These are phyloP conservation scores for Chrysogorgia sp. DNA, from an alignment of 92 coral and sea anemone genomes.

Conservation along the genomic window DNA sequence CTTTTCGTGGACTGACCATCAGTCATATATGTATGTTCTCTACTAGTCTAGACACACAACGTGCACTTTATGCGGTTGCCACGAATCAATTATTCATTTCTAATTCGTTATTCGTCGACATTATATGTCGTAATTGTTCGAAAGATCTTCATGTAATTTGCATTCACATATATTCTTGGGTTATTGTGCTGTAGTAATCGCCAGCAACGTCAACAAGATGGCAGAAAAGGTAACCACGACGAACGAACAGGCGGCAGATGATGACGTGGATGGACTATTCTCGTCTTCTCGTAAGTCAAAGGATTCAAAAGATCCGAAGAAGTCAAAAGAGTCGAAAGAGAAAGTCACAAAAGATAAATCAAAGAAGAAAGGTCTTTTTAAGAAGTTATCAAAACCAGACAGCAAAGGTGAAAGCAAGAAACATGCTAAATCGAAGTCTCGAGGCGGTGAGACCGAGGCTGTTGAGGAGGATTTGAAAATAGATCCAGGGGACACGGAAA, in stretches of 20 bases:
- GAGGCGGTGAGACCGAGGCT: conserved; percentile 15
- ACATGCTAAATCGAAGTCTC: conserved; percentile 11
- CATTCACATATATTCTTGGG: neutral
- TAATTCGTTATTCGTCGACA: too few relatives aligned
- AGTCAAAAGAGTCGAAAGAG: neutral
- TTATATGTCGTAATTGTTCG: too few relatives aligned
- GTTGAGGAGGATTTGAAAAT: neutral
- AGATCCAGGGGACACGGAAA: neutral
- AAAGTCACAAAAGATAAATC: neutral
- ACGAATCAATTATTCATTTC: too few relatives aligned
- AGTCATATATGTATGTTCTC: too few relatives aligned
- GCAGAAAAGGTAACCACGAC: too few relatives aligned
- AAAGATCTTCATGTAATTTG: neutral
- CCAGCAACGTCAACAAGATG: too few relatives aligned
- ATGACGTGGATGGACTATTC: conserved; percentile 5
- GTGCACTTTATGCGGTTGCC: too few relatives aligned
- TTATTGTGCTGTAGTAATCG: neutral
- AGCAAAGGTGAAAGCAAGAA: conserved; percentile 17
- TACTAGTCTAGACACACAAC: too few relatives aligned
- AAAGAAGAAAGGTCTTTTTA: neutral
- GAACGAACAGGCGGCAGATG: neutral
- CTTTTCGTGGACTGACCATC: too few relatives aligned
- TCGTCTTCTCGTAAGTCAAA: too few relatives aligned
- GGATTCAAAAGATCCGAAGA: too few relatives aligned
- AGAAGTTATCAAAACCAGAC: neutral